These are phyloP conservation scores for Gryllus bimaculatus DNA, from an alignment of 1,140 invertebrate species.

Conservation along the genomic window DNA sequence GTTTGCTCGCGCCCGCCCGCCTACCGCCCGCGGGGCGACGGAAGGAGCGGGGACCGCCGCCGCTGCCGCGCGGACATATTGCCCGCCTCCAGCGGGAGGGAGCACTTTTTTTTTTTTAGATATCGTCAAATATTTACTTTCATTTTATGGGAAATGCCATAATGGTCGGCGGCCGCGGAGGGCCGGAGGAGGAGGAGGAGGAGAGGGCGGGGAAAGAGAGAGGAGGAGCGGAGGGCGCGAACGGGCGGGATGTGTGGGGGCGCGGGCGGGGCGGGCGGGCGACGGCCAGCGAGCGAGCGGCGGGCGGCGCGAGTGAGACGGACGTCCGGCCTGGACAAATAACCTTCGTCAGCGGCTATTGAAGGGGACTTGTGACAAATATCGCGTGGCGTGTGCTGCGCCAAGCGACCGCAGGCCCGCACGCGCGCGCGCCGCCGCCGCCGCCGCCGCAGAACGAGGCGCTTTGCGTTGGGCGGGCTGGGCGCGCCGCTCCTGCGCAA, in stretches of 20 bases:
- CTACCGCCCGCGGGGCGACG: not conserved
- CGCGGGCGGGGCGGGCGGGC: too few relatives aligned
- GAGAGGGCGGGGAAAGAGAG: not conserved
- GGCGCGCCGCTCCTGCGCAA: too few relatives aligned
- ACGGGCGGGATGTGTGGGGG: not conserved
- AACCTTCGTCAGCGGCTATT: not conserved
- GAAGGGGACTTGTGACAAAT: conserved; percentile 3
- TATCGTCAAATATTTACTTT: conserved; percentile 16
- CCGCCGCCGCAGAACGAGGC: not conserved
- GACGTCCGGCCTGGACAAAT: not conserved
- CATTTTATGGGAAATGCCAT: conserved; percentile 9
- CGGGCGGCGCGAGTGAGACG: not conserved
- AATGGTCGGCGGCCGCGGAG: not conserved
- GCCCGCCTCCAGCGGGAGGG: not conserved
- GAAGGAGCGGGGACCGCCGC: too few relatives aligned
- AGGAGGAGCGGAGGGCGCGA: not conserved
- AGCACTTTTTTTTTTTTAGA: not conserved
- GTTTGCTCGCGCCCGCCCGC: not conserved
- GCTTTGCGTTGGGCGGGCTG: too few relatives aligned
- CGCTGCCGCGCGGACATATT: not conserved
- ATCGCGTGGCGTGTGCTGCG: not conserved
- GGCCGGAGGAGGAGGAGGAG: not conserved
- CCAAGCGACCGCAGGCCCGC: not conserved
- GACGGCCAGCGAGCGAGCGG: not conserved
- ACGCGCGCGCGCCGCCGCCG: too few relatives aligned